A percentile compares a stretch with the other conserved stretches of the same genome.
Conservation (phyloP, 1,140 invertebrate genomes). For the Meloidogyne chitwoodi region DNA sequence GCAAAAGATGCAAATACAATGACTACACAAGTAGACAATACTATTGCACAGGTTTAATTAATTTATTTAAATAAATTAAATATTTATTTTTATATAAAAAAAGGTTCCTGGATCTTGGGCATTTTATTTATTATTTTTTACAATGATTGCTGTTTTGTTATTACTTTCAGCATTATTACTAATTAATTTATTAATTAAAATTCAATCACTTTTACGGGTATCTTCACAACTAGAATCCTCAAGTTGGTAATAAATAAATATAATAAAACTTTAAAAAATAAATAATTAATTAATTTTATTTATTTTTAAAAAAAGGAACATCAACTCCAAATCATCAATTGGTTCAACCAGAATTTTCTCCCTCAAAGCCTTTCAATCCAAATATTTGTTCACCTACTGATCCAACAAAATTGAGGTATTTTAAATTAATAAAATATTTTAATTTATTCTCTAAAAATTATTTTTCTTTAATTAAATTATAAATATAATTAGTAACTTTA, state of each 20-base stretch:
- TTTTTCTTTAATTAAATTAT: too few relatives aligned
- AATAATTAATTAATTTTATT: not conserved
- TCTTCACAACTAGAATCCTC: conserved; percentile 21
- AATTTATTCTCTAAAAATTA: too few relatives aligned
- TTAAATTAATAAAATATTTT: too few relatives aligned
- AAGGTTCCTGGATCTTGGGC: conserved; percentile 53
- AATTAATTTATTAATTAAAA: conserved; percentile 48
- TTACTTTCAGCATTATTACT: conserved; percentile 51
- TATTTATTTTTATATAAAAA: not conserved
- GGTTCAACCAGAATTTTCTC: conserved; percentile 8
- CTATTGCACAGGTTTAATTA: conserved; percentile 48
- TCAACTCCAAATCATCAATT: conserved; percentile 11
- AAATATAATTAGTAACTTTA: too few relatives aligned
- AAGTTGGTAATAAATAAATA: too few relatives aligned
- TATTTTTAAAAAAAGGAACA: not conserved
- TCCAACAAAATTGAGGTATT: not conserved
- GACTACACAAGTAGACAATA: conserved; percentile 51
- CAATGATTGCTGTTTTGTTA: conserved; percentile 52
- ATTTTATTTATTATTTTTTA: conserved; percentile 54
- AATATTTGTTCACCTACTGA: not conserved
- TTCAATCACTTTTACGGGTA: conserved; percentile 47
- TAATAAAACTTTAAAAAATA: not conserved
- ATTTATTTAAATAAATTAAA: not conserved
- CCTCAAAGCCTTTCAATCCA: not conserved
- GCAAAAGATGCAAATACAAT: conserved; percentile 44